phyloP scores from a whole-genome alignment of 64 coral and sea anemone genomes.

The Actinia equina region DNA sequence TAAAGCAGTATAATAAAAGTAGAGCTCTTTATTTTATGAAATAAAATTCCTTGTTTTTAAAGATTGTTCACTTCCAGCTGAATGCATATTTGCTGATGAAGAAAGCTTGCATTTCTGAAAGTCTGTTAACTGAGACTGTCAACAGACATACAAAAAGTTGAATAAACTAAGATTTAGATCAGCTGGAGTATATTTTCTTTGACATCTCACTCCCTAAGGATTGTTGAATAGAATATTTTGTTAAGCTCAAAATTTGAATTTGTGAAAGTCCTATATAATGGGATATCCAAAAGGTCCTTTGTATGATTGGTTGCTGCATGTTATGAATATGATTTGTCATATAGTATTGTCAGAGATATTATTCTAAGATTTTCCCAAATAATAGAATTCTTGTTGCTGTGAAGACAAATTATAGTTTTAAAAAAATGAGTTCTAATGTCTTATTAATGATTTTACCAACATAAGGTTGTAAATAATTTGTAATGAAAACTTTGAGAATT shows the following conservation, averaged over 20 bases:
- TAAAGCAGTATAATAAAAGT: background rate
- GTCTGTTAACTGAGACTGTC: background rate
- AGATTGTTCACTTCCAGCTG: background rate
- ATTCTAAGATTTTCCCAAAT: background rate
- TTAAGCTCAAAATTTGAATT: slow-evolving; percentile 7
- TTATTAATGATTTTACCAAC: background rate
- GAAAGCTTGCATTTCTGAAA: background rate
- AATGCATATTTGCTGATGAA: background rate
- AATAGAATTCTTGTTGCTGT: background rate
- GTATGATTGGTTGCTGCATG: background rate
- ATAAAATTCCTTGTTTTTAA: background rate
- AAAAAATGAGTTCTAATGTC: background rate
- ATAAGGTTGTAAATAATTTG: background rate
- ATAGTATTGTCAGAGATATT: background rate
- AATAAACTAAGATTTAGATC: slow-evolving; percentile 10
- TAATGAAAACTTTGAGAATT: background rate
- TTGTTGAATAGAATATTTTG: slow-evolving; percentile 3
- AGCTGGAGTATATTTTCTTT: background rate
- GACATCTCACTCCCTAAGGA: background rate
- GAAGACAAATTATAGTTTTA: background rate
- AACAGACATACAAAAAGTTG: background rate
- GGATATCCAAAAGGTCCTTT: background rate
- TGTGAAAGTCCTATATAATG: background rate
- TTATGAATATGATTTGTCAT: background rate
- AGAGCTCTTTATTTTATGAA: background rate